Evolutionary conservation across 2,888 invertebrate genomes (phyloP).

Genomic region (Ormia ochracea): DNA sequence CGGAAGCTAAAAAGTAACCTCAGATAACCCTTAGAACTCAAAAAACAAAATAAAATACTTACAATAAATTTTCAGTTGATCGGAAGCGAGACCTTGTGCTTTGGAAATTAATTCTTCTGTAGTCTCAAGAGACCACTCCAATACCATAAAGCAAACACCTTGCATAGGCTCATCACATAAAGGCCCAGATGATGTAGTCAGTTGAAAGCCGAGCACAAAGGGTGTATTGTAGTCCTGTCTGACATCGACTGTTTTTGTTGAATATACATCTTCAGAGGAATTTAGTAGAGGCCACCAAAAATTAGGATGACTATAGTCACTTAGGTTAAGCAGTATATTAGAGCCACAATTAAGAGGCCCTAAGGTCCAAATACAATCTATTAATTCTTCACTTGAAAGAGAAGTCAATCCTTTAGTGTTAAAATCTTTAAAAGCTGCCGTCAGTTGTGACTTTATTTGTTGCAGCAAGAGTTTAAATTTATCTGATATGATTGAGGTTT

Average conservation of each 20-base stretch:
- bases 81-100: conserved; percentile 78
- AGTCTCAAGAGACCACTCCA: conserved; percentile 85
- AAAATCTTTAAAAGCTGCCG: conserved; percentile 80
- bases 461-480: conserved; percentile 68
- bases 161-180: conserved; percentile 98
- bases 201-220: conserved; percentile 90
- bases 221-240: conserved; percentile 84
- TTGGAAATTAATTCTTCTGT: conserved; percentile 74
- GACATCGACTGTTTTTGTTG: conserved; percentile 75
- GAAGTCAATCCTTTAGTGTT: conserved; percentile 77
- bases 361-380: conserved; percentile 90
- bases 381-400: conserved; percentile 78
- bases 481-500: conserved; percentile 69
- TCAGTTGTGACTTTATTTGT: conserved; percentile 79
- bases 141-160: conserved; percentile 93
- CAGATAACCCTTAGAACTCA: too few species aligned
- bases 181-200: conserved; percentile 92
- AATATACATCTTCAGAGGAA: conserved; percentile 65
- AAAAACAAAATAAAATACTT: too few species aligned
- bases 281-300: conserved; percentile 78
- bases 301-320: conserved; percentile 81
- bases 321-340: conserved; percentile 91
- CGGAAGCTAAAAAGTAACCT: too few species aligned
- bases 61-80: conserved; percentile 69
- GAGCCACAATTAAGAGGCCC: conserved; percentile 93